A percentile compares a stretch with the other conserved stretches of the same genome.
phyloP scores from a whole-genome alignment of 2,888 invertebrate species.

The Oscheius sp. region DNA sequence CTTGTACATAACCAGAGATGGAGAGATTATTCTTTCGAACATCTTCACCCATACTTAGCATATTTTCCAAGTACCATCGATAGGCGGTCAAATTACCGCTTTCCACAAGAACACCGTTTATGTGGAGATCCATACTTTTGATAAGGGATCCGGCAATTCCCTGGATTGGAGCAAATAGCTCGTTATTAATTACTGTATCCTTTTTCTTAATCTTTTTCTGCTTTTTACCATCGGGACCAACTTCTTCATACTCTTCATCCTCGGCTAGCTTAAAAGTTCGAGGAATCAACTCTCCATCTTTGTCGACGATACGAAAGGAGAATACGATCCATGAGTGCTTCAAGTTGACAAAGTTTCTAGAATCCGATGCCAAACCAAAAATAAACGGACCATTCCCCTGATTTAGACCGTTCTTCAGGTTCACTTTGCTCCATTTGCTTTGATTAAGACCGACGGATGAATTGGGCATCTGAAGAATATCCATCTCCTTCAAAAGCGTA shows the following conservation, averaged over 20 bases:
- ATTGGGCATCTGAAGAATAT: no score
- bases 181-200: background rate
- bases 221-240: background rate
- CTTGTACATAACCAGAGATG: background rate
- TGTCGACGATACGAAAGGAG: background rate
- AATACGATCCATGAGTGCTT: background rate
- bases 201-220: background rate
- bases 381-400: conserved; percentile 1
- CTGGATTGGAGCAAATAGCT: background rate
- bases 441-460: no score
- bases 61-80: background rate
- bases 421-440: background rate
- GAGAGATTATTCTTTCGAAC: background rate
- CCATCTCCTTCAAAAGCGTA: no score
- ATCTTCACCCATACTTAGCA: background rate
- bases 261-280: background rate
- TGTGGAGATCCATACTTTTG: no score
- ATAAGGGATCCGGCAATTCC: background rate
- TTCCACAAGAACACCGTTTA: background rate
- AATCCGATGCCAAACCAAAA: background rate
- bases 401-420: background rate
- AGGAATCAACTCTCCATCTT: background rate
- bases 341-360: background rate
- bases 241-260: background rate
- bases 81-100: background rate